These are phyloP conservation scores for Mystacides longicornis DNA, from an alignment of 2,888 invertebrate species.

Conservation along the genomic window DNA sequence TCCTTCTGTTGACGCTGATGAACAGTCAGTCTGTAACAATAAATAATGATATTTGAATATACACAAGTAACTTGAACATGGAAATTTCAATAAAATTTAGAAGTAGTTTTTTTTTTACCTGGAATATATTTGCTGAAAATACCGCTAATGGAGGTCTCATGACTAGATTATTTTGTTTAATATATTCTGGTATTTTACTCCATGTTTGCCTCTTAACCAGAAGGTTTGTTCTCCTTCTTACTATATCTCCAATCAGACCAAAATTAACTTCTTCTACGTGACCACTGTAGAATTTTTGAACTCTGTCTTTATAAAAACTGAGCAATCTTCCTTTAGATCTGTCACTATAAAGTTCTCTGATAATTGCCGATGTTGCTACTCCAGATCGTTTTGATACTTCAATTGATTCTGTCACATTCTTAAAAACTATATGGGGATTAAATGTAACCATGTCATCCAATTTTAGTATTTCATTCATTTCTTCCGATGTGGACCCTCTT, in stretches of 20 bases:
- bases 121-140: slow-evolving; percentile 73
- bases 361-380: slow-evolving; percentile 71
- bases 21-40: slow-evolving; percentile 67
- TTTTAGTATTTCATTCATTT: slow-evolving; percentile 81
- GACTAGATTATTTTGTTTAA: slow-evolving; percentile 63
- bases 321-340: slow-evolving; percentile 70
- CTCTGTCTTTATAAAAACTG: slow-evolving; percentile 82
- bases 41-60: neutral
- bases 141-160: slow-evolving; percentile 73
- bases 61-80: neutral
- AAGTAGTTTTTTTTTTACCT: slow-evolving; percentile 41
- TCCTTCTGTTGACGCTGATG: slow-evolving; percentile 63
- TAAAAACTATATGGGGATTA: slow-evolving; percentile 80
- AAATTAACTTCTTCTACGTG: slow-evolving; percentile 81
- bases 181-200: slow-evolving; percentile 68
- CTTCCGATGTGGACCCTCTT: slow-evolving; percentile 77
- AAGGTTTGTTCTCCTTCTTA: slow-evolving; percentile 73
- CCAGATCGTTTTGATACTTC: slow-evolving; percentile 60
- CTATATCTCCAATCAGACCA: slow-evolving; percentile 71
- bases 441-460: slow-evolving; percentile 85
- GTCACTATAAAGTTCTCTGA: slow-evolving; percentile 77
- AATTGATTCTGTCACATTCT: slow-evolving; percentile 78
- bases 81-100: neutral
- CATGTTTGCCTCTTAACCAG: slow-evolving; percentile 71
- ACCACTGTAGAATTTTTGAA: slow-evolving; percentile 80